Base-by-base conservation (phyloP, 2,797 vertebrate genomes). In the Cryptoprocta ferox region DNA sequence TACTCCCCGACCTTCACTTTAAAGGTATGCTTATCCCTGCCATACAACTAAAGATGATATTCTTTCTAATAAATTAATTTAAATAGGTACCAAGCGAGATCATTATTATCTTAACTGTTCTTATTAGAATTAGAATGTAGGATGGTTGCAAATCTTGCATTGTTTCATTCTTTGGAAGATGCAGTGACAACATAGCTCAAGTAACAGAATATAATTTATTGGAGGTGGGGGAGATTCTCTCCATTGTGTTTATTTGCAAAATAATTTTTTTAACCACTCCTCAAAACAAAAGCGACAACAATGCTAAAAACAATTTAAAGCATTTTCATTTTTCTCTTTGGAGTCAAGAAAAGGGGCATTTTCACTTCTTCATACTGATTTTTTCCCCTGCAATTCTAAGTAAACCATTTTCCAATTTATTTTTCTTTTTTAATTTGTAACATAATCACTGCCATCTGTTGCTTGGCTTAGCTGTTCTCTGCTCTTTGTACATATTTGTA, bases 341-440 rank as follows among this genome's bases (percentile, higher is more conserved):
- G 89, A 88, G 71, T 73, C 0, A 63, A 61, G 50, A 88, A 93
- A n/a, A 80, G 48, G 2, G 19, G 1, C 65, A 18, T 73, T 68
- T n/a, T 82, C 88, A 13, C 35, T 80, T 95, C 85, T 92, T 95
- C 0, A 0, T n/a, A 81, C 37, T 26, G 24, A 53, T 12, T 6
- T 56, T 73, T 91, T 86, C 56, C 56, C 56, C 18, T 50, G 45
- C 18, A 91, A 82, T 83, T 93, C 93, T 94, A 89, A 90, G 24
- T 32, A 80, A 91, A 76, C 3, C 30, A 70, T 68, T 95, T 93
- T 89, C 16, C 21, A 95, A 75, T 28, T 84, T 85, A 65, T 90
- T 97, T 85, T 94, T 91, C n/a, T 71, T 97, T 95, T 94, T 65
- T 32, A 89, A 59, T 85, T 42, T 96, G 42, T 93, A 91, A 70